Percentiles rank a stretch among this genome's conserved stretches.
These are phyloP conservation scores for Danio tinwini DNA, from an alignment of 2,797 vertebrate genomes.

Conservation along the genomic window DNA sequence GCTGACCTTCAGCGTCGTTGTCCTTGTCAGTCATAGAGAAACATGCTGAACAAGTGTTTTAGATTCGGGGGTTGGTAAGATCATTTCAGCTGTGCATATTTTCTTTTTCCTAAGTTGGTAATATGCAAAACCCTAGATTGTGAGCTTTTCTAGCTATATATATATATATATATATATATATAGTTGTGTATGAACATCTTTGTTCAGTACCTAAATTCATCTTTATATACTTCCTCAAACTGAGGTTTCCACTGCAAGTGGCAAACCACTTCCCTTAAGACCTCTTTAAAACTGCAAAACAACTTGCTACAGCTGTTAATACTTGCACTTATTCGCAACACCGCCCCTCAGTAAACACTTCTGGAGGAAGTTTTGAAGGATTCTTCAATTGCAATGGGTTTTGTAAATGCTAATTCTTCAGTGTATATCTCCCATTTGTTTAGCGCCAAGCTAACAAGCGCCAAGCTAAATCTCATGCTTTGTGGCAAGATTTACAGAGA, in stretches of 20 bases:
- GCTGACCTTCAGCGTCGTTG: slow-evolving; percentile 16
- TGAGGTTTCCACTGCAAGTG: slow-evolving; percentile 1
- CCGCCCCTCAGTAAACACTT: neutral
- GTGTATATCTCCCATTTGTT: neutral
- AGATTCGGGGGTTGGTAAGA: neutral
- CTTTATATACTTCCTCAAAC: slow-evolving; percentile 18
- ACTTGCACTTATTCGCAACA: neutral
- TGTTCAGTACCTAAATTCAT: neutral
- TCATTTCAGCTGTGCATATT: neutral
- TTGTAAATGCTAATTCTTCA: neutral
- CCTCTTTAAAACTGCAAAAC: slow-evolving; percentile 10
- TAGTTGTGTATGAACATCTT: neutral
- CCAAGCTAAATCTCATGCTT: neutral
- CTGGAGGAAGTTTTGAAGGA: neutral
- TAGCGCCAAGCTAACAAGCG: no score
- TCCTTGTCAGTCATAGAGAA: slow-evolving; percentile 1
- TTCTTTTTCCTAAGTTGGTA: neutral
- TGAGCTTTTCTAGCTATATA: neutral
- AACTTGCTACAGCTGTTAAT: neutral
- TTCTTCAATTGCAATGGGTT: neutral
- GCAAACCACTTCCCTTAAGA: slow-evolving; percentile 39
- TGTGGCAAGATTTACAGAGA: neutral
- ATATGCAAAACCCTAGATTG: neutral
- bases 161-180: no score
- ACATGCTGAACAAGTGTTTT: slow-evolving; percentile 14